phyloP scores from a whole-genome alignment of 2,113 vertebrate species.

The Mormyrus iriodes region DNA sequence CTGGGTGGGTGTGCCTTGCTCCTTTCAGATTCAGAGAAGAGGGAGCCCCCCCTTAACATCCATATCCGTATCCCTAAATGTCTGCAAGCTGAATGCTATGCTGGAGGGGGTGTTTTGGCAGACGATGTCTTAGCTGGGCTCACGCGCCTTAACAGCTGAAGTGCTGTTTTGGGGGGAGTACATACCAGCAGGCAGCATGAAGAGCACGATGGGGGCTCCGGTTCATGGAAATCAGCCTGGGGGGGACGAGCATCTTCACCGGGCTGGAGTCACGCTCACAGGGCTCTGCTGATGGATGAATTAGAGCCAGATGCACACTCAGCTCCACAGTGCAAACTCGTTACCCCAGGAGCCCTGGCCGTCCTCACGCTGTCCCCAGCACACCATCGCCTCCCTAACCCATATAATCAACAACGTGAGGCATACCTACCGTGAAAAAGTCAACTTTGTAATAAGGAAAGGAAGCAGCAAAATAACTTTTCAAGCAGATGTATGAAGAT shows the following conservation, averaged over 20 bases:
- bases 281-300: background rate
- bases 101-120: background rate
- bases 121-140: background rate
- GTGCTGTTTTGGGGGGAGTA: background rate
- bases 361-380: background rate
- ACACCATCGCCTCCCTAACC: background rate
- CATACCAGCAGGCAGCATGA: background rate
- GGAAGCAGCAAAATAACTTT: background rate
- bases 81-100: background rate
- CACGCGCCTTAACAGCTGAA: background rate
- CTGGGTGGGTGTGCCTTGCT: background rate
- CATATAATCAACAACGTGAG: background rate
- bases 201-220: background rate
- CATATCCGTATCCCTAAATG: background rate
- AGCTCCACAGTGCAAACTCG: background rate
- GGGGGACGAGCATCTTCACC: background rate
- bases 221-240: background rate
- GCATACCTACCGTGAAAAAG: background rate
- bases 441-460: background rate
- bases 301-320: background rate
- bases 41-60: background rate
- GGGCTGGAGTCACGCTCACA: background rate
- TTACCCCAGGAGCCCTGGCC: background rate
- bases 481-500: background rate
- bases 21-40: background rate